Evolutionary conservation across 2,888 invertebrate species (phyloP).

Genomic region (Orgyia antiqua): DNA sequence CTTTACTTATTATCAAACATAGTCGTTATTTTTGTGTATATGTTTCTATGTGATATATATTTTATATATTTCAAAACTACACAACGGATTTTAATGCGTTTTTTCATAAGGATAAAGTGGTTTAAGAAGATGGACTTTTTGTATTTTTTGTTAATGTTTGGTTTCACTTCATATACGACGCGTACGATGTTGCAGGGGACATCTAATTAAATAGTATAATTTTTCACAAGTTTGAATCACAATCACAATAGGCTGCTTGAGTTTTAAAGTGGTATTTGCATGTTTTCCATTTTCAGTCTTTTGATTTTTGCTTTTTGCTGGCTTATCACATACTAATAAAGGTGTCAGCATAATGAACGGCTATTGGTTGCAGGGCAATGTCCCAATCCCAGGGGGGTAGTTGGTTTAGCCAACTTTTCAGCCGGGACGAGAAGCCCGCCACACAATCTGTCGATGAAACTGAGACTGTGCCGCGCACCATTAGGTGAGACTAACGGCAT

Average conservation of each 20-base stretch:
- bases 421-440: conserved; percentile 50
- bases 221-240: too few relatives aligned
- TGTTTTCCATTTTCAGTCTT: conserved; percentile 6
- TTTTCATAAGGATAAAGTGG: too few relatives aligned
- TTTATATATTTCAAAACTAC: too few relatives aligned
- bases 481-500: conserved; percentile 63
- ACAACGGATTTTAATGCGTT: too few relatives aligned
- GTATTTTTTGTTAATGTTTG: too few relatives aligned
- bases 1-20: too few relatives aligned
- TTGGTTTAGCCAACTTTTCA: conserved; percentile 82
- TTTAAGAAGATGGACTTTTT: too few relatives aligned
- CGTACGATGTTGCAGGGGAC: too few relatives aligned
- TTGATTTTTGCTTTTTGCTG: conserved; percentile 1
- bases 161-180: too few relatives aligned
- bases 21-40: too few relatives aligned
- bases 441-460: conserved; percentile 46
- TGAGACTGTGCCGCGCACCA: conserved; percentile 59
- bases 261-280: conserved; percentile 16
- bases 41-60: too few relatives aligned
- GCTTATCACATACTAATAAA: conserved; percentile 19
- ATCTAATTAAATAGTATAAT: too few relatives aligned
- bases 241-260: conserved; percentile 25
- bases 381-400: conserved; percentile 63
- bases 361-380: conserved; percentile 71
- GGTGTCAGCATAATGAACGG: conserved; percentile 38